These are phyloP conservation scores for Paralichthys olivaceus DNA, from an alignment of 2,113 vertebrate species.

Conservation along the genomic window DNA sequence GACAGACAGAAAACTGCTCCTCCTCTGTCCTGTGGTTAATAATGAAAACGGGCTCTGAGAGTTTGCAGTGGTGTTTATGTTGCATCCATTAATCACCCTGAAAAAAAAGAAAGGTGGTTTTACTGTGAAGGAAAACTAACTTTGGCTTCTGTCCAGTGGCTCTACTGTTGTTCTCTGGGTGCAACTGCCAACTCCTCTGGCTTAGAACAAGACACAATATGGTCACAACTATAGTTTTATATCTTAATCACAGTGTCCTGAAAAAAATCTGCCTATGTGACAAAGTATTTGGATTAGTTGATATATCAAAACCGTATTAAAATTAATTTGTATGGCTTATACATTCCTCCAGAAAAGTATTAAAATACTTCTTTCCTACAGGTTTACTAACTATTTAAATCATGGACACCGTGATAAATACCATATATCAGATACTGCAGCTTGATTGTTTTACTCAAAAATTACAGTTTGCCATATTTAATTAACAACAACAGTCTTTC, in stretches of 20 bases:
- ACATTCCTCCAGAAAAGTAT: too few relatives aligned
- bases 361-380: too few relatives aligned
- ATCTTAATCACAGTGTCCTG: background rate
- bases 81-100: background rate
- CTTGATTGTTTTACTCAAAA: too few relatives aligned
- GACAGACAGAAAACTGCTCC: background rate
- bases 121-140: background rate
- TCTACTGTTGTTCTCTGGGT: background rate
- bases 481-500: too few relatives aligned
- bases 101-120: background rate
- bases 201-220: background rate
- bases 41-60: background rate
- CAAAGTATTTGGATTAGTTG: background rate
- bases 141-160: background rate
- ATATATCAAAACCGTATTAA: too few relatives aligned
- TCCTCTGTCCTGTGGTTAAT: background rate
- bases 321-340: too few relatives aligned
- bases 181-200: background rate
- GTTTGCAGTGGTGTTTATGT: background rate
- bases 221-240: too few relatives aligned
- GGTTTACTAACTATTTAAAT: too few relatives aligned
- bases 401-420: too few relatives aligned
- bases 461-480: too few relatives aligned
- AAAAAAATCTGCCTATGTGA: too few relatives aligned
- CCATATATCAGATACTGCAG: too few relatives aligned